Conservation (phyloP, 1,140 invertebrate species). For the Sycobia sp. region DNA sequence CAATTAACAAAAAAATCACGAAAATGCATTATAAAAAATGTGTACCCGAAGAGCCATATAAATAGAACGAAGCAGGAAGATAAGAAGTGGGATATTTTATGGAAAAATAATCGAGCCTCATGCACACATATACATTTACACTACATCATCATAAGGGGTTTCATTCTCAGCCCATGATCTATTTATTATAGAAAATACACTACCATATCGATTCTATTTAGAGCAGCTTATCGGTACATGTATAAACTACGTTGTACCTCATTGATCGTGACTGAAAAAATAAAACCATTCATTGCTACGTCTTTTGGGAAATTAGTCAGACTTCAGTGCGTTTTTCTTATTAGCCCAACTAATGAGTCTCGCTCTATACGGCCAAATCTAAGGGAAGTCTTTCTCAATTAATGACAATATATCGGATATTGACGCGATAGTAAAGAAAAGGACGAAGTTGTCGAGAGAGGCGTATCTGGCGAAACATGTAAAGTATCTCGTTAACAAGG, state of each 20-base stretch:
- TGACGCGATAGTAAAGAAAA: no score
- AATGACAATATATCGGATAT: no score
- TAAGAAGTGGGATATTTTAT: background rate
- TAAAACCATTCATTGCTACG: conserved; percentile 1
- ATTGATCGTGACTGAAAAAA: conserved; percentile 14
- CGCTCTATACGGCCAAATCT: no score
- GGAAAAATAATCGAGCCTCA: background rate
- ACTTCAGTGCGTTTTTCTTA: no score
- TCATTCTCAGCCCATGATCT: background rate
- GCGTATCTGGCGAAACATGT: no score
- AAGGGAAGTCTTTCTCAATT: no score
- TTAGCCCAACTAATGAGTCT: no score
- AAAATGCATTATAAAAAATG: background rate
- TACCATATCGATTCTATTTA: conserved; percentile 1
- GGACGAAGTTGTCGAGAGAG: no score
- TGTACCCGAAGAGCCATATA: background rate
- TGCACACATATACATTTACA: background rate
- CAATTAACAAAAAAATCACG: no score
- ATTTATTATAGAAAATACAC: conserved; percentile 23
- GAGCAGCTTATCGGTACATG: background rate
- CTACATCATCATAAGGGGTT: background rate
- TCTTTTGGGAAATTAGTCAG: background rate
- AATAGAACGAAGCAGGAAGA: background rate
- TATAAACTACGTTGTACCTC: background rate
- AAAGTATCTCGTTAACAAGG: no score